Conservation (phyloP, 2,888 invertebrate genomes). For the Leptopterna dolabrata region DNA sequence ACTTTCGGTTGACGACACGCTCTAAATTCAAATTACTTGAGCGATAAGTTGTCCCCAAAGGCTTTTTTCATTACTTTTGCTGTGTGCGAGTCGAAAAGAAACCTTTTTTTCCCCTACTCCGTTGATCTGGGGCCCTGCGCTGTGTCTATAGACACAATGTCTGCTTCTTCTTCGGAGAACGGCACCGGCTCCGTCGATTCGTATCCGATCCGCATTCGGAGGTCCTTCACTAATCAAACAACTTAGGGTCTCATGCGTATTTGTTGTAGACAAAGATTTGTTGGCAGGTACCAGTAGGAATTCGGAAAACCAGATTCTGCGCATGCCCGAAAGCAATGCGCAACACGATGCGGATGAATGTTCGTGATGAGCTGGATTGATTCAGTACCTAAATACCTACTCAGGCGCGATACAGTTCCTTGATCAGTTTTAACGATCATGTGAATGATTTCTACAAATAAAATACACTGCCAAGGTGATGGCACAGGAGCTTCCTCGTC, state of each 20-base stretch:
- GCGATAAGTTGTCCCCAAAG: conserved; percentile 38
- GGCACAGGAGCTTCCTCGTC: no score
- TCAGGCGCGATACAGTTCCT: no score
- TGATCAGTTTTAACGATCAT: no score
- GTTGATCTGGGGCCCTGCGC: not conserved
- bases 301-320: no score
- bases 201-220: not conserved
- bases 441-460: no score
- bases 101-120: not conserved
- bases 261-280: no score
- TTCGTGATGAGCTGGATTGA: no score
- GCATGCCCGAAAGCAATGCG: no score
- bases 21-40: conserved; percentile 53
- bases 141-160: not conserved
- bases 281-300: no score
- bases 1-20: conserved; percentile 36
- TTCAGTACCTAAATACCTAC: no score
- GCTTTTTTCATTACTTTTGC: not conserved
- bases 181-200: not conserved
- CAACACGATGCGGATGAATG: no score
- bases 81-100: not conserved
- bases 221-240: not conserved
- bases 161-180: not conserved
- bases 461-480: no score
- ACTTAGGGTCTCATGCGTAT: not conserved